These are phyloP conservation scores for Apodemus sylvaticus DNA, from an alignment of 2,113 vertebrate species.

Conservation along the genomic window DNA sequence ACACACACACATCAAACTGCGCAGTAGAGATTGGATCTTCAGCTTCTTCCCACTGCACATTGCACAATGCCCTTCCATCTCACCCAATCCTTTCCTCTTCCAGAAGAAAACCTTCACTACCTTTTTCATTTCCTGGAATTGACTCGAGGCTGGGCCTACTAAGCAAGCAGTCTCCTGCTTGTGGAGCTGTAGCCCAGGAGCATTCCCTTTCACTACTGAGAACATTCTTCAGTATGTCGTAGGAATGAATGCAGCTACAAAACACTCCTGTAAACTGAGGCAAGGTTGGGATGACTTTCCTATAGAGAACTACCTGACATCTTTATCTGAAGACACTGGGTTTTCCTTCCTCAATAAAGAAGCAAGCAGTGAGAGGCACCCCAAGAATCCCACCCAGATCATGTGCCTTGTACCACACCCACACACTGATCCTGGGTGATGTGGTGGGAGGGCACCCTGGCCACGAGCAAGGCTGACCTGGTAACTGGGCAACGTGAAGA, in stretches of 20 bases:
- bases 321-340: background rate
- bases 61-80: background rate
- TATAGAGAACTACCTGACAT: constrained; percentile 1
- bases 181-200: background rate
- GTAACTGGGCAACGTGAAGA: background rate
- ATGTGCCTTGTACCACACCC: background rate
- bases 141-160: background rate
- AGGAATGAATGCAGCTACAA: background rate
- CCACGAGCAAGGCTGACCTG: background rate
- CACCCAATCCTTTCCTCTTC: background rate
- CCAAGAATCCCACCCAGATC: background rate
- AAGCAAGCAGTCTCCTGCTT: background rate
- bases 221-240: background rate
- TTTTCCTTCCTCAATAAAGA: background rate
- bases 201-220: background rate
- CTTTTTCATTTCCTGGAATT: background rate
- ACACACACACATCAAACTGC: rapidly evolving
- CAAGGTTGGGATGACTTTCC: background rate
- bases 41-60: no score
- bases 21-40: background rate
- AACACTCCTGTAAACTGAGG: background rate
- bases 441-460: background rate
- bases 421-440: background rate
- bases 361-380: no score
- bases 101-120: background rate